Evolutionary conservation across 2,113 vertebrate species (phyloP).

Genomic region (Motacilla tschutschensis): DNA sequence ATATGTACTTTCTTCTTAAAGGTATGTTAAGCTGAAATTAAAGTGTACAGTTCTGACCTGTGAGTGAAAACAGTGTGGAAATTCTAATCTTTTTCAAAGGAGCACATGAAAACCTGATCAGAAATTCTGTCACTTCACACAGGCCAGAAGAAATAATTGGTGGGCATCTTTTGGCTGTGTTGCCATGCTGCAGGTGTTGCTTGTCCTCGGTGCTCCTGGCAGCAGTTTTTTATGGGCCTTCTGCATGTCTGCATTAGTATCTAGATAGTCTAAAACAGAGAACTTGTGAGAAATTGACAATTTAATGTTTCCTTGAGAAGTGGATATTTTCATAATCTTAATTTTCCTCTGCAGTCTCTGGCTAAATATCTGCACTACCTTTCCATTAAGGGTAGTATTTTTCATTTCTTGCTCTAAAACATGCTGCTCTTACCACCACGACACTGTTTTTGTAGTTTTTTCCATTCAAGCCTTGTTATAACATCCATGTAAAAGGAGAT

Average conservation of each 20-base stretch:
- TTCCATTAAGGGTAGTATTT: not conserved
- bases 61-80: not conserved
- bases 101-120: not conserved
- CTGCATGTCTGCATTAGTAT: fast-evolving
- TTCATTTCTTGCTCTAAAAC: not conserved
- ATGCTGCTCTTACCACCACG: not conserved
- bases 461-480: not conserved
- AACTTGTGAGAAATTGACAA: not conserved
- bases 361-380: not conserved
- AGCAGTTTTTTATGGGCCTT: not conserved
- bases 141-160: not conserved
- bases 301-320: not conserved
- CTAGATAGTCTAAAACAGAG: not conserved
- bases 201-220: fast-evolving
- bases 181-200: not conserved
- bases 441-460: not conserved
- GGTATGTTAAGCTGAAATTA: not conserved
- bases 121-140: not conserved
- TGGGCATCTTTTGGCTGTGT: not conserved
- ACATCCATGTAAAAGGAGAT: not conserved
- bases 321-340: not conserved
- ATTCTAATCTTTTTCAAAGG: not conserved
- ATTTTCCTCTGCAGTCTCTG: not conserved
- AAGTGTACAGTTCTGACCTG: not conserved
- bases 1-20: not conserved